Evolutionary conservation across 2,888 invertebrate genomes (phyloP), one percentile per base, ranked within the genome.

Genomic region (Drosophila bunnanda): DNA sequence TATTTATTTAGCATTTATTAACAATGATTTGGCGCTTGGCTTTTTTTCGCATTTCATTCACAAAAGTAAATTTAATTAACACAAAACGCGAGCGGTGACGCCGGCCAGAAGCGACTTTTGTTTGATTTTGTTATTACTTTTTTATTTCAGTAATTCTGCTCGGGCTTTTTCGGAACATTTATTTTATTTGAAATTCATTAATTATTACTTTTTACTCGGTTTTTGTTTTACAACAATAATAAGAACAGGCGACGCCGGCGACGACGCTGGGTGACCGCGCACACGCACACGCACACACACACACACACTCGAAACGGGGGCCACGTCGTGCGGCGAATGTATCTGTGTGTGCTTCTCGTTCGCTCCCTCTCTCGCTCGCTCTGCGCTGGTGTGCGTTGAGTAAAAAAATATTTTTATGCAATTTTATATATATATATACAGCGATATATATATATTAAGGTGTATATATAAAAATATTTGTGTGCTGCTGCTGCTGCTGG

Each of bases 1-100:
- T 78, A 58, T 77, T 81, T 83, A 84, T 87, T 89, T 89, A 89
- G 89, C 88, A 89, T 89, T 85, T 84, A 87, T 87, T 85, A 87
- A 89, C 84, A 77, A 68, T 75, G 71, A 83, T 80, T 89, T 87
- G 67, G 89, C 84, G 89, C 89, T 87, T 88, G 85, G 75, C 82
- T 83, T 86, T 87, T 73, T 87, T 89, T 85, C 88, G 85, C 89
- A 85, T 86, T 89, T 89, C 86, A 87, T 87, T 87, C 86, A 87
- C 86, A 87, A 89, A 85, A 89, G 86, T 89, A 87, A 89, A 87
- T 86, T 89, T 78, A 87, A 87, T 89, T 87, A 87, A 89, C 86
- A 87, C 86, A 89, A 82, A 80, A 77, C 50, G 50, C 32, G 20
- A 50, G 9, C 50, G 43, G 22, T 43, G 48, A 50, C 64, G 59